Evolutionary conservation across 2,113 vertebrate genomes (phyloP).

Genomic region (Pleuronectes platessa): DNA sequence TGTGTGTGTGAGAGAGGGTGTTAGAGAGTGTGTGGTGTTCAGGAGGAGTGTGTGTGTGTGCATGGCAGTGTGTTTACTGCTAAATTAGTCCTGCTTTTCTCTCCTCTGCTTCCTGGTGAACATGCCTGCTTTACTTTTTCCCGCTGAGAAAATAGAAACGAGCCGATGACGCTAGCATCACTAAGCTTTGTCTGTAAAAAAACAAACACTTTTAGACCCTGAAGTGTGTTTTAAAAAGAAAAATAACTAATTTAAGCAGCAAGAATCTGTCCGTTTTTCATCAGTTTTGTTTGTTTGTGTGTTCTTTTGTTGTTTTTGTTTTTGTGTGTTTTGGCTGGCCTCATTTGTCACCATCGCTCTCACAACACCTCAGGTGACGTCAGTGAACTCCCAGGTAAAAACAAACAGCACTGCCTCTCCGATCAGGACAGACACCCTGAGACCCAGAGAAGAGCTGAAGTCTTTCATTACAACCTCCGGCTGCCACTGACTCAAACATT

Average conservation of each 20-base stretch:
- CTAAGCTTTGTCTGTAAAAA: neutral
- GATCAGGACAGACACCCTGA: slow-evolving; percentile 50
- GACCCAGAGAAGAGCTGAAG: slow-evolving; percentile 27
- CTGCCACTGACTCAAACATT: too few species aligned
- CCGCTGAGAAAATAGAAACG: neutral
- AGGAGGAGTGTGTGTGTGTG: neutral
- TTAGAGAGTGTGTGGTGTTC: neutral
- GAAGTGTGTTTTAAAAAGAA: too few species aligned
- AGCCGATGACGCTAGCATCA: neutral
- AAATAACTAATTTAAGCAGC: too few species aligned
- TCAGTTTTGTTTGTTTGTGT: slow-evolving; percentile 34
- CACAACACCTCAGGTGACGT: slow-evolving; percentile 91
- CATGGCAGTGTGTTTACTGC: neutral
- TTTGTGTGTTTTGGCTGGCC: slow-evolving; percentile 78
- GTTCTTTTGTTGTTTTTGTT: slow-evolving; percentile 27
- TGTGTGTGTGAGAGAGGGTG: neutral
- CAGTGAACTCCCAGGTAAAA: slow-evolving; percentile 91
- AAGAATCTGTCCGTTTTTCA: slow-evolving; percentile 42
- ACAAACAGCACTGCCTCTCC: neutral
- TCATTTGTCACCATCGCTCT: slow-evolving; percentile 84
- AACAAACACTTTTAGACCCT: too few species aligned
- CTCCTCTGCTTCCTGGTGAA: slow-evolving; percentile 81
- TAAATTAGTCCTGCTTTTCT: slow-evolving; percentile 3
- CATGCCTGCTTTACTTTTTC: slow-evolving; percentile 40
- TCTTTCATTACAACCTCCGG: too few species aligned